phyloP scores from a whole-genome alignment of 2,888 invertebrate species.

The Oconnorella tubifera region DNA sequence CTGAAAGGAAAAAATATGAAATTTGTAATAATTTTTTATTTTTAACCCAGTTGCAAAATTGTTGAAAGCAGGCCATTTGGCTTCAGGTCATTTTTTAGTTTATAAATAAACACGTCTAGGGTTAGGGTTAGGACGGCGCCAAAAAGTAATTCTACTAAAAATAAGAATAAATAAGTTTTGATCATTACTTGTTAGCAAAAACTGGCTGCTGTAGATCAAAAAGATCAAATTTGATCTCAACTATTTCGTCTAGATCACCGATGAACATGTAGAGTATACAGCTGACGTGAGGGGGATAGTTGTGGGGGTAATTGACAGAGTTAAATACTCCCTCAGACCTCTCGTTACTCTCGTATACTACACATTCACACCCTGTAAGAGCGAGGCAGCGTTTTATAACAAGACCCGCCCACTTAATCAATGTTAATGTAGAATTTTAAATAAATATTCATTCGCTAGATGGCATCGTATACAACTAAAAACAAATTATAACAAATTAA shows the following conservation, averaged over 20 bases:
- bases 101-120: no score
- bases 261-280: slow-evolving; percentile 81
- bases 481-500: no score
- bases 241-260: slow-evolving; percentile 74
- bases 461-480: no score
- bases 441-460: no score
- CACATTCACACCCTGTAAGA: slow-evolving; percentile 73
- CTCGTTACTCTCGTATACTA: slow-evolving; percentile 75
- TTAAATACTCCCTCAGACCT: slow-evolving; percentile 77
- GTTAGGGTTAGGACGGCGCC: no score
- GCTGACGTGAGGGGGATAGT: slow-evolving; percentile 70
- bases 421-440: not conserved
- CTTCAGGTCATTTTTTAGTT: no score
- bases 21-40: no score
- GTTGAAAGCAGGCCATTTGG: no score
- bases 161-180: not conserved
- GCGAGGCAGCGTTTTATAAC: not conserved
- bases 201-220: slow-evolving; percentile 65
- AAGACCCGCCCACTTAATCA: not conserved
- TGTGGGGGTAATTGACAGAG: slow-evolving; percentile 78
- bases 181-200: not conserved
- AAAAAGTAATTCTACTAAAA: no score
- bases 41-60: no score
- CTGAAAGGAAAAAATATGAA: no score
- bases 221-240: slow-evolving; percentile 75